Base-by-base conservation (phyloP, 1,140 invertebrate genomes). In the Zaprionus ornatus region DNA sequence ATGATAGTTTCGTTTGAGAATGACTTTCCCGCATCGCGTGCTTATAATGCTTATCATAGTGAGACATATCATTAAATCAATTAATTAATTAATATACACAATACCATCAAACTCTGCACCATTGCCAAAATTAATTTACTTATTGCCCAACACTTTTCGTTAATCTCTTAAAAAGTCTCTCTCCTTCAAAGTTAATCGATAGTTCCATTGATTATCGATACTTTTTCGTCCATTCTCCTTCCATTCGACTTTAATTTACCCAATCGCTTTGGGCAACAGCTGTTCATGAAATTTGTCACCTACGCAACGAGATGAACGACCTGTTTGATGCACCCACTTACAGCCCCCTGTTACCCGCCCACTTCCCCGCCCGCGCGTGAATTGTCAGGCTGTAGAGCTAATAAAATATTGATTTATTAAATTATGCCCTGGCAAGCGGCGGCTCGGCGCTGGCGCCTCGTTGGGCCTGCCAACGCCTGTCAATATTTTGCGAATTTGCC, bases 371-470 rank as follows among this genome's bases (percentile, higher is more conserved):
- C 21, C 6, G 2, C 37, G 25, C 35, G 19, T 32, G 29, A 25
- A 52, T 63, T 56, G 48, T 65, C 35, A 27, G 48, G 40, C 61
- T 73, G 61, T 52, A 86, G 76, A 86, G 76, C 79, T 86, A 86
- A 86, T 86, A 86, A 86, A 87, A 86, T 87, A 86, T 86, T 86
- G 79, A 86, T 86, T 87, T 87, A 86, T 82, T 79, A 82, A 86
- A 88, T 88, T 81, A 82, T 83, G 70, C 61, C 70, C 60, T 42
- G 56, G 61, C 75, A 70, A 78, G 48, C 62, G 69, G 67, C 37
- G 37, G 42, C 45, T 63, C 45, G 25, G 15, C 45, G 23, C 12
- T 63, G 45, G 54, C 40, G 32, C 32, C 21, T 40, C 60, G 48
- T 52, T 40, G 52, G 12, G 61, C 25, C 68, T 62, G 52, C 72